Conservation (phyloP, 2,888 invertebrate species). For the Melitaea athalia region DNA sequence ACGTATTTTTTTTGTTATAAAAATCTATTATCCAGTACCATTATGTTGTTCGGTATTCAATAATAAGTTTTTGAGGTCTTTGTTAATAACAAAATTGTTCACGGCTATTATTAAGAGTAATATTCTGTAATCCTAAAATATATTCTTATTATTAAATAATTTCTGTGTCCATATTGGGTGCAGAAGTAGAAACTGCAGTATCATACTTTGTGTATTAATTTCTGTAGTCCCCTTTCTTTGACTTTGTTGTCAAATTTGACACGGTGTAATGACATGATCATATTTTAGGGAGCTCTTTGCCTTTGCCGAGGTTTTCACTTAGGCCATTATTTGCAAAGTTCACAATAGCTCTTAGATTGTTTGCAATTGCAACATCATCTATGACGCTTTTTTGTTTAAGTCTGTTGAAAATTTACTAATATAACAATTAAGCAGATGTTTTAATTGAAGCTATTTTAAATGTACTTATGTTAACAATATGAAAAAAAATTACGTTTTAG, state of each 20-base stretch:
- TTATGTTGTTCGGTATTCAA: background rate
- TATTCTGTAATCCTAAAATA: constrained; percentile 13
- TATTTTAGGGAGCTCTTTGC: constrained; percentile 40
- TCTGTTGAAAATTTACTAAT: constrained; percentile 7
- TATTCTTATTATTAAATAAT: constrained; percentile 23
- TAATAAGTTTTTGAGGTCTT: background rate
- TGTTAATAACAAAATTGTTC: constrained; percentile 11
- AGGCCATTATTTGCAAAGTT: constrained; percentile 37
- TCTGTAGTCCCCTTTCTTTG: constrained; percentile 50
- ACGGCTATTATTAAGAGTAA: constrained; percentile 4
- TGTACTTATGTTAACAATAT: background rate
- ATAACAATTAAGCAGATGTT: background rate
- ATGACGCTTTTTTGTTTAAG: constrained; percentile 38
- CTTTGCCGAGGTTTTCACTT: constrained; percentile 52
- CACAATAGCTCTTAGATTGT: constrained; percentile 57
- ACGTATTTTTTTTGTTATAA: background rate
- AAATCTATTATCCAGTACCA: background rate
- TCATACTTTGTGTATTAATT: constrained; percentile 63
- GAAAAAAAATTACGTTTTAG: background rate
- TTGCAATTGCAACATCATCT: constrained; percentile 57
- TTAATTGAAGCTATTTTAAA: background rate
- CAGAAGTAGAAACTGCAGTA: constrained; percentile 49
- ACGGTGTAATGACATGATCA: constrained; percentile 54
- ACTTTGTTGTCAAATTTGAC: constrained; percentile 53
- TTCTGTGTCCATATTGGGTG: constrained; percentile 15